Evolutionary conservation across 2,113 vertebrate genomes (phyloP), one percentile per base, ranked within the genome.

Genomic region (Sorex araneus): DNA sequence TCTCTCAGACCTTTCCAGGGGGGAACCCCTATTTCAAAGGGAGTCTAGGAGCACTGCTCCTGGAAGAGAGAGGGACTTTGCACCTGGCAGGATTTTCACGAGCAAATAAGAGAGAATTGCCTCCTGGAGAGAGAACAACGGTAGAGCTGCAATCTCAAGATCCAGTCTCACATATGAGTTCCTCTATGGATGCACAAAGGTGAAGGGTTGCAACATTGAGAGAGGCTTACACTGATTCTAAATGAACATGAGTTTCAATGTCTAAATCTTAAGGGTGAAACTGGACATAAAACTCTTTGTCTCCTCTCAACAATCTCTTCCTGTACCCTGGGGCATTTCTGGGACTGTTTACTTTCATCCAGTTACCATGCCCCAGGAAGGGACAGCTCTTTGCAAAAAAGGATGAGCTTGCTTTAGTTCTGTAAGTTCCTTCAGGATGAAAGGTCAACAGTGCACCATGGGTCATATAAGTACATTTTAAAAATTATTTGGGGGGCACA

Each of bases 221-320:
- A 88, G 40, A 70, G 23, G 34, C 15, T 21, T 66, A 83, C 67
- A 85, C 54, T 40, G 63, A 67, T 27, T 32, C 78, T 45, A 63
- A 47, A 40, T 77, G 79, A 95, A 27, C 30, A 32, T 77, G n/a
- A 43, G 36, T 50, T 23, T 16, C 34, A 80, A 66, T 45, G 82
- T 76, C 89, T 10, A 80, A n/a, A 57, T 71, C 40, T 54, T 67
- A 71, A 89, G 32, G 11, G 18, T 32, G 19, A 87, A 81, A 76
- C 27, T 78, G 57, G 19, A 71, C 50, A 54, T 81, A 81, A 92
- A 71, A 74, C 57, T 67, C 66, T 85, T 63, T 92, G 77, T 80
- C n/a, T n/a, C 11, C 47, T 25, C 66, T 78, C 36, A 34, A 34
- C 34, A 60, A 40, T 15, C 32, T 19, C 32, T 66, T 80, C 30